phyloP scores from a whole-genome alignment of 2,113 vertebrate species.

The Hassar affinis region DNA sequence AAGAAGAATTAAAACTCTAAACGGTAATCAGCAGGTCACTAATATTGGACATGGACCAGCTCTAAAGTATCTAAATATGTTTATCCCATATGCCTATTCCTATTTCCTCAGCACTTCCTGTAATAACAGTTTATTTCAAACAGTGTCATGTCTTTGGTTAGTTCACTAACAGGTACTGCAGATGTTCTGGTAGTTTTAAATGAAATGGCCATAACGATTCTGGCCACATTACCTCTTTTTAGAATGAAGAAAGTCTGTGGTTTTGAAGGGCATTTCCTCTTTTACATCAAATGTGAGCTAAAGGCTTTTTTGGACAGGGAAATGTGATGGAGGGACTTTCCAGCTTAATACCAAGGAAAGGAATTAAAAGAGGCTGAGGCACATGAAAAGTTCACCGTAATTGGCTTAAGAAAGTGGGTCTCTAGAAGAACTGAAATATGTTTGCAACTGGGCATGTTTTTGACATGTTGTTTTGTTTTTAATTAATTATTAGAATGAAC shows the following conservation, averaged over 20 bases:
- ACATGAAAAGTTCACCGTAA: background rate
- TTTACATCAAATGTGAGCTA: slow-evolving; percentile 1
- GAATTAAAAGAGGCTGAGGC: slow-evolving; percentile 22
- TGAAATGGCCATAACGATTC: background rate
- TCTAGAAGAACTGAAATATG: background rate
- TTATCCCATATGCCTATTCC: background rate
- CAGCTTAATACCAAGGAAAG: slow-evolving; percentile 23
- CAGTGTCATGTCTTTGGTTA: background rate
- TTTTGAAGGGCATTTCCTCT: slow-evolving; percentile 24
- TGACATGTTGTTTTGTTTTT: background rate
- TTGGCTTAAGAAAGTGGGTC: background rate
- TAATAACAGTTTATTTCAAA: background rate
- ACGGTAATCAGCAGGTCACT: background rate
- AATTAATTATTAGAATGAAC: background rate
- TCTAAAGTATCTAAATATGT: background rate
- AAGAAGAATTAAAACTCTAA: background rate
- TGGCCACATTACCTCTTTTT: background rate
- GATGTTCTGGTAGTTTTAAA: background rate
- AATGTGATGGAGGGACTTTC: slow-evolving; percentile 42
- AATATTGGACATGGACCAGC: background rate
- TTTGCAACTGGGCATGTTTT: background rate
- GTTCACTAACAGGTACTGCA: background rate
- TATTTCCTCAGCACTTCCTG: background rate
- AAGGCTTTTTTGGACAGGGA: background rate
- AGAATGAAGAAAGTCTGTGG: slow-evolving; percentile 26